Conservation (phyloP, 2,888 invertebrate species). For the Drosophila aldrichi region DNA sequence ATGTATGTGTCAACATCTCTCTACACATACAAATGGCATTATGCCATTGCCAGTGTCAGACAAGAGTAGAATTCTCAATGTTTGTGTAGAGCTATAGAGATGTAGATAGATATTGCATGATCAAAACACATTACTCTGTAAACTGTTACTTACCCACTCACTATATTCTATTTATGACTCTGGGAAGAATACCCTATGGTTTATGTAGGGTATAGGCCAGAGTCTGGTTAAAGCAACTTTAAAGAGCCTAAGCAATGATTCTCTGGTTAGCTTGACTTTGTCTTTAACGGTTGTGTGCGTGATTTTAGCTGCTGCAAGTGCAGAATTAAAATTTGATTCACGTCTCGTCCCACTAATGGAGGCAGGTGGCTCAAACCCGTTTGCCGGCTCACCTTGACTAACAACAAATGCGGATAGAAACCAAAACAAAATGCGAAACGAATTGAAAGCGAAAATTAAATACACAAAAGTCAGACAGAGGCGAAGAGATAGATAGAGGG, state of each 20-base stretch:
- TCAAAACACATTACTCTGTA: neutral
- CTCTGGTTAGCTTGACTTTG: constrained; percentile 45
- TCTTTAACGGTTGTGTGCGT: constrained; percentile 23
- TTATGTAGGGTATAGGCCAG: too few relatives aligned
- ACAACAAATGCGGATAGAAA: constrained; percentile 39
- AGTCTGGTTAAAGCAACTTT: neutral
- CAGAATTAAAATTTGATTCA: constrained; percentile 49
- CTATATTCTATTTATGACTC: too few relatives aligned
- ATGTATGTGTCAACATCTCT: neutral
- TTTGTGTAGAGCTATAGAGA: constrained; percentile 1
- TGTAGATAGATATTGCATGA: neutral
- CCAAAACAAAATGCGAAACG: constrained; percentile 37
- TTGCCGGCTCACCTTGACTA: constrained; percentile 63
- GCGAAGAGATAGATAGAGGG: neutral
- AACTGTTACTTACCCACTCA: neutral
- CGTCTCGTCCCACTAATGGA: constrained; percentile 16
- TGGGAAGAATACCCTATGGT: neutral
- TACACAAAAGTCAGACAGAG: constrained; percentile 12
- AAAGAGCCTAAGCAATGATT: neutral
- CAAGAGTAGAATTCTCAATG: neutral
- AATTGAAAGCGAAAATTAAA: constrained; percentile 36
- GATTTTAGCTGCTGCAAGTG: constrained; percentile 14
- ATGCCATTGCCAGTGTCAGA: constrained; percentile 17
- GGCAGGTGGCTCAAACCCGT: constrained; percentile 44
- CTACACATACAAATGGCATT: neutral